Percentiles rank a stretch among this genome's conserved stretches.
Evolutionary conservation across 2,888 invertebrate genomes (phyloP).

Genomic region (Ryuthela nishihirai): DNA sequence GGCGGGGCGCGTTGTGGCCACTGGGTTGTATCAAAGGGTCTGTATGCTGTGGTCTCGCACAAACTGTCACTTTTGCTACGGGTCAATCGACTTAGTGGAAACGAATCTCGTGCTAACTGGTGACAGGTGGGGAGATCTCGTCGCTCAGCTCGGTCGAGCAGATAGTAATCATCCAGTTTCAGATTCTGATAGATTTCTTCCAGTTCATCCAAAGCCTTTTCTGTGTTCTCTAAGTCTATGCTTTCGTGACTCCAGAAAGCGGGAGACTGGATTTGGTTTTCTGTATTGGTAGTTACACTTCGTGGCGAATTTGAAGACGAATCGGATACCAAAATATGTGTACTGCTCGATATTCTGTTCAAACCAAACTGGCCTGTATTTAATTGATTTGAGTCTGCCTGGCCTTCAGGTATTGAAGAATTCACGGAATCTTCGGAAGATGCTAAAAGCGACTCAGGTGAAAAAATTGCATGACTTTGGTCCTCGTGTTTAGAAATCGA

Average conservation of each 20-base stretch:
- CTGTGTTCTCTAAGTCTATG: conserved; percentile 6
- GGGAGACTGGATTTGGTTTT: background rate
- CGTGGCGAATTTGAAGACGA: too few species aligned
- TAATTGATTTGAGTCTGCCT: background rate
- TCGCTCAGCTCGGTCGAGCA: conserved; percentile 72
- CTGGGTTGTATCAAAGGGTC: conserved; percentile 9
- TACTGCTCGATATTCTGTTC: background rate
- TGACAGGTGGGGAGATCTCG: conserved; percentile 61
- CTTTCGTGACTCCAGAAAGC: background rate
- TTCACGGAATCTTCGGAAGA: too few species aligned
- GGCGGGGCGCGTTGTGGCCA: conserved; percentile 45
- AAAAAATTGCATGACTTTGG: too few species aligned
- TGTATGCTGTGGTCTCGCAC: conserved; percentile 1
- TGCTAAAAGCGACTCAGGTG: too few species aligned
- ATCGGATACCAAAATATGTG: too few species aligned
- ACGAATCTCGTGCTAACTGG: conserved; percentile 40
- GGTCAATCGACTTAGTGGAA: background rate
- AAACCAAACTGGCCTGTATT: background rate
- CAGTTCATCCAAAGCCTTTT: conserved; percentile 77
- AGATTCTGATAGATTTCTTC: conserved; percentile 83
- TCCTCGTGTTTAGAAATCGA: background rate
- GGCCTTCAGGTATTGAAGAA: too few species aligned
- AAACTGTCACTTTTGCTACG: conserved; percentile 25
- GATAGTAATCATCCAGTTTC: conserved; percentile 70
- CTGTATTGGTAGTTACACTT: background rate